These are phyloP conservation scores for Hydrotaea diabolus DNA, from an alignment of 2,888 invertebrate genomes.

Conservation along the genomic window DNA sequence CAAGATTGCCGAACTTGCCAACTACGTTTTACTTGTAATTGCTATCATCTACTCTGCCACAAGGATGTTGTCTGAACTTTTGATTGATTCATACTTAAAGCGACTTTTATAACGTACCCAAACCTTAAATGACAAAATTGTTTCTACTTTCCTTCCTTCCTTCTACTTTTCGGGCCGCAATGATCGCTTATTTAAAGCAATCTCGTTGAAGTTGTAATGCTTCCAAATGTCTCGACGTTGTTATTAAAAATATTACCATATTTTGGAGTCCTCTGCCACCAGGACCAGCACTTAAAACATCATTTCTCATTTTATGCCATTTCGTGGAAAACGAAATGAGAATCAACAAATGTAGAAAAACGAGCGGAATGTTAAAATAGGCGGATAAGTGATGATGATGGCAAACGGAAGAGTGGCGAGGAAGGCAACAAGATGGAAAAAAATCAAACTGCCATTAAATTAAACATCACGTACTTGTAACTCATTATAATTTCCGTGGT, in stretches of 20 bases:
- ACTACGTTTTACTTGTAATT: too few relatives aligned
- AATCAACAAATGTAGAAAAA: conserved; percentile 3
- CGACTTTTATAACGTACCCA: too few relatives aligned
- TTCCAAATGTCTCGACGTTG: background rate
- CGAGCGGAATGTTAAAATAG: background rate
- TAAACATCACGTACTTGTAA: conserved; percentile 50
- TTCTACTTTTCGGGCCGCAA: too few relatives aligned
- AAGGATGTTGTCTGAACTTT: too few relatives aligned
- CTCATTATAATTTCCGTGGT: conserved; percentile 55
- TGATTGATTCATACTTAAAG: too few relatives aligned
- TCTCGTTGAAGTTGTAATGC: background rate
- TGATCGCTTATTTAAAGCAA: background rate
- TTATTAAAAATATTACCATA: background rate
- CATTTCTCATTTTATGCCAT: conserved; percentile 24
- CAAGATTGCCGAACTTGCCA: too few relatives aligned
- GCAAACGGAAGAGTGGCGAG: background rate
- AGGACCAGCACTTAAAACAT: background rate
- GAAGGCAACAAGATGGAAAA: background rate
- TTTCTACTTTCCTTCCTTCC: too few relatives aligned
- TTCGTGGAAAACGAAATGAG: background rate
- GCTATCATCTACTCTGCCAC: too few relatives aligned
- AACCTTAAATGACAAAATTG: too few relatives aligned
- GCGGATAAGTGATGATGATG: too few relatives aligned
- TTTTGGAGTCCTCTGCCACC: too few relatives aligned
- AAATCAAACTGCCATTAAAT: conserved; percentile 34